Percentiles rank a stretch among this genome's conserved stretches.
These are phyloP conservation scores for Chloroclysta siterata DNA, from an alignment of 2,888 invertebrate genomes.

Conservation along the genomic window DNA sequence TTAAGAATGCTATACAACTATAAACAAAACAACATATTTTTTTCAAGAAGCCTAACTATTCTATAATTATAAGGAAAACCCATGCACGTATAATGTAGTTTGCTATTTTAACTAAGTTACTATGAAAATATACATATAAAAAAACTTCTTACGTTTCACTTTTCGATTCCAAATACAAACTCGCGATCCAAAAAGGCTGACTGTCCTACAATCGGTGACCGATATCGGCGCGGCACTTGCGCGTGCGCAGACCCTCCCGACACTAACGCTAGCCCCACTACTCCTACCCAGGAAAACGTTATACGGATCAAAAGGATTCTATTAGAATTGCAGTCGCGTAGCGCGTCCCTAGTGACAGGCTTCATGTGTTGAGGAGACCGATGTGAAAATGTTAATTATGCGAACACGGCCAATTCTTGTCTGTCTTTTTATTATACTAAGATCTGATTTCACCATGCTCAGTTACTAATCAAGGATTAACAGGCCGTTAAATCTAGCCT, in stretches of 20 bases:
- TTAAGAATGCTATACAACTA: too few relatives aligned
- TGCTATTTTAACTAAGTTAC: neutral
- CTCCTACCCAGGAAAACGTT: conserved; percentile 61
- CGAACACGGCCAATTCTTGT: too few relatives aligned
- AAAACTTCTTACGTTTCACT: conserved; percentile 8
- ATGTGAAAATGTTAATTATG: too few relatives aligned
- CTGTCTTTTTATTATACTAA: too few relatives aligned
- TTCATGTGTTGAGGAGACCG: conserved; percentile 19
- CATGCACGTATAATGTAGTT: too few relatives aligned
- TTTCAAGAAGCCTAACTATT: too few relatives aligned
- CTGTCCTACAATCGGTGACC: conserved; percentile 28
- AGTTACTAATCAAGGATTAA: too few relatives aligned
- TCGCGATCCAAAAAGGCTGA: neutral
- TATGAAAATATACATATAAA: conserved; percentile 4
- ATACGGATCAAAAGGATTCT: conserved; percentile 50
- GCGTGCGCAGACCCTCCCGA: conserved; percentile 62
- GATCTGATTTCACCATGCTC: too few relatives aligned
- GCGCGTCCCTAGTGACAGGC: conserved; percentile 11
- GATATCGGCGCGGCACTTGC: conserved; percentile 48
- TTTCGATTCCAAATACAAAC: neutral
- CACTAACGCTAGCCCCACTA: conserved; percentile 63
- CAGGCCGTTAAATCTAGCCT: too few relatives aligned
- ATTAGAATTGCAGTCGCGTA: conserved; percentile 69
- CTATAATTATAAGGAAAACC: too few relatives aligned
- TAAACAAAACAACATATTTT: too few relatives aligned